phyloP scores from a whole-genome alignment of 2,113 vertebrate species.

The Eubucco bourcierii region DNA sequence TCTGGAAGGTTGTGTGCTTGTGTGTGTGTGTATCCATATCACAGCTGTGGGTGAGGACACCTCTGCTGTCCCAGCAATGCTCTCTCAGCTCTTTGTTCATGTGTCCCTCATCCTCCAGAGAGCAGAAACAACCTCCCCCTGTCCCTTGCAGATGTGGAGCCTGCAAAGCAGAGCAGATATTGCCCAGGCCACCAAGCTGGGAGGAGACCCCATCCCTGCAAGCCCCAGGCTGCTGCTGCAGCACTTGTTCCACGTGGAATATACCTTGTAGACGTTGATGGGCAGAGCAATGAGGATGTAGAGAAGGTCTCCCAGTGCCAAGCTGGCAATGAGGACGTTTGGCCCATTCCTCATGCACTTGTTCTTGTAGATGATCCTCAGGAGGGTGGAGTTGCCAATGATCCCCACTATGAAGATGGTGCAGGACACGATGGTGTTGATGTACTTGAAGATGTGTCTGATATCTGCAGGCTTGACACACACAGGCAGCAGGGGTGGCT shows the following conservation, averaged over 20 bases:
- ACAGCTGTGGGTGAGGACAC: not conserved
- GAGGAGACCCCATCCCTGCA: not conserved
- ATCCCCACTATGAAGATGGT: constrained; percentile 89
- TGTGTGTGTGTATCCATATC: too few species aligned
- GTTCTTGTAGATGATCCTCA: constrained; percentile 92
- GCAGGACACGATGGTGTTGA: constrained; percentile 89
- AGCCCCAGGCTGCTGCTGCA: not conserved
- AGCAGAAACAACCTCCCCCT: not conserved
- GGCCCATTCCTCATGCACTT: constrained; percentile 94
- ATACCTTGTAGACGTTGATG: constrained; percentile 88
- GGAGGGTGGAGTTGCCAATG: constrained; percentile 87
- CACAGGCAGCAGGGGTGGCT: constrained; percentile 72
- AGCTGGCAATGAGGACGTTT: constrained; percentile 88
- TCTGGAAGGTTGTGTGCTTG: not conserved
- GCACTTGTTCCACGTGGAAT: rapidly evolving
- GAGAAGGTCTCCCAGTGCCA: constrained; percentile 89
- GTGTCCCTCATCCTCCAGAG: not conserved
- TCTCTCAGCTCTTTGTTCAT: not conserved
- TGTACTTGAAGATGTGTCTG: constrained; percentile 85
- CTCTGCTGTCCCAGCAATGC: not conserved
- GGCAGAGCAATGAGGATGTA: constrained; percentile 91
- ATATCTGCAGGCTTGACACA: constrained; percentile 82
- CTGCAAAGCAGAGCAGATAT: not conserved
- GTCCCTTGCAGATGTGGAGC: not conserved
- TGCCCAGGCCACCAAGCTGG: too few species aligned